Evolutionary conservation across 1,140 invertebrate genomes (phyloP), one percentile per base, ranked within the genome.

Genomic region (Saccostrea cuccullata): DNA sequence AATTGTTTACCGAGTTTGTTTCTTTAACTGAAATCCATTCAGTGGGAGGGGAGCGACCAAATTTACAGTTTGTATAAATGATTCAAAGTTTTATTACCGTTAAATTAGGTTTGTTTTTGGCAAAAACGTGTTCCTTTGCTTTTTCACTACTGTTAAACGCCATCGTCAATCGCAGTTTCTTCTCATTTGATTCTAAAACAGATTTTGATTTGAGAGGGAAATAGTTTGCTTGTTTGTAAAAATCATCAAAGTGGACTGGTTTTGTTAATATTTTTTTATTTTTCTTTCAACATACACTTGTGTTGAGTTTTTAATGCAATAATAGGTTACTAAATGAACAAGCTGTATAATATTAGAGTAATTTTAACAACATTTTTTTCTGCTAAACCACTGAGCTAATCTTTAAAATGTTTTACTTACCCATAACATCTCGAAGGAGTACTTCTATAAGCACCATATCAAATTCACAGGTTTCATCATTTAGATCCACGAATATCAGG

Each of bases 91-190:
- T 17, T 6, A 23, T 36, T 77, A 77, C 70, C 70, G 26, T 77
- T 15, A 77, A 77, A 26, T 77, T 26, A 11, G 70, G 70, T 30
- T 36, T 77, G 6, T 30, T 23, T 55, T 47, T 55, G 40, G 47
- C 20, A 23, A 84, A 84, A 6, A 84, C 82, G 6, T 84, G 82
- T 20, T 84, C 23, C 23, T 17, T 84, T 55, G 82, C 82, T 20
- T 47, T 84, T n/a, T 84, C 82, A 55, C 40, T 56, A 23, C 47
- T 84, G 82, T 84, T 84, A 84, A 84, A 84, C 20, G 55, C 47
- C 47, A 84, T n/a, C 3, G 82, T 55, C 36, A 84, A 40, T 20
- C 11, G 47, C 6, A 84, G 20, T 56, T 84, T 84, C 82, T 55
- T 55, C 55, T 84, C 55, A 55, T 84, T 84, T 23, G 70, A 77